Evolutionary conservation across 2,113 vertebrate genomes (phyloP), one percentile per base, ranked within the genome.

Genomic region (Lates calcarifer): DNA sequence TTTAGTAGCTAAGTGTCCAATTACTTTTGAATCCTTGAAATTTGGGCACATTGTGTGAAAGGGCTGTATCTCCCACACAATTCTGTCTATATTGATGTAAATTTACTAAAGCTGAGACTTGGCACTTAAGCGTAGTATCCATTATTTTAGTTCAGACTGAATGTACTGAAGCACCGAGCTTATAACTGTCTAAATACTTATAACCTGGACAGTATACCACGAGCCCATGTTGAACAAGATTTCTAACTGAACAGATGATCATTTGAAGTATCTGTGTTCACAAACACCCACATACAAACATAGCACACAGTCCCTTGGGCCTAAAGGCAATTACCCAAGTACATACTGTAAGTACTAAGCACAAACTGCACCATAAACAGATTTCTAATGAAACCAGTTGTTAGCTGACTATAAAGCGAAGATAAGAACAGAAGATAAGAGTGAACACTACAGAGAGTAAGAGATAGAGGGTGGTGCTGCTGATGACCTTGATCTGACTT

Each of bases 401-500:
- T 73, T 66, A 77, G 69, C 53, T 5, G 20, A 69, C 77, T 51
- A 69, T 35, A 87, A 84, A 81, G 78, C 62, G 13, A 66, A 86
- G 79, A 74, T 71, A 76, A 85, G 80, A 45, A 61, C 47, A 73
- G 75, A 63, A 79, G 77, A 86, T 81, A 45, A 61, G 79, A 83
- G 73, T 22, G 70, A 87, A 51, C 70, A 37, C 74, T 76, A 79
- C 61, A 77, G 81, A 79, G 67, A 75, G 49, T 74, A n/a, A 33
- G 75, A 79, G 82, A 87, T 60, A 77, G 76, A 77, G 82, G 79
- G 74, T 63, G 90, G 89, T 83, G 79, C 65, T 87, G 85, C 67
- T 77, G 83, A 79, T 91, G 92, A 93, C 92, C 89, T 92, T 93
- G 90, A 84, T 91, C 62, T 82, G 89, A 92, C 93, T 90, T 93